Evolutionary conservation across 2,797 vertebrate genomes (phyloP).

Genomic region (Fratercula arctica): DNA sequence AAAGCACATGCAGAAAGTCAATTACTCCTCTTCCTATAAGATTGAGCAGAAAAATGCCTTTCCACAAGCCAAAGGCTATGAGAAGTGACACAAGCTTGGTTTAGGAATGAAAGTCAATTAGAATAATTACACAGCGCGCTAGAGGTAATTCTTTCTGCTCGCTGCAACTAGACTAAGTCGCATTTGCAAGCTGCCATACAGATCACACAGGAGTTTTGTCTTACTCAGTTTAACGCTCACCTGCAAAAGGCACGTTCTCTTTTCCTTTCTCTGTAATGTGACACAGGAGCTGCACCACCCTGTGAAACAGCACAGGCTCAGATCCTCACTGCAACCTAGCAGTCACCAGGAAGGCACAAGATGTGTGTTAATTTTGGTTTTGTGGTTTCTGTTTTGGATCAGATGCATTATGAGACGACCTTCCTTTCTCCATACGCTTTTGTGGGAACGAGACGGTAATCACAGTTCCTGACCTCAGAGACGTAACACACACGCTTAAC

Average conservation of each 20-base stretch:
- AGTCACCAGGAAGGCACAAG: not conserved
- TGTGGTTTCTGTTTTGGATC: not conserved
- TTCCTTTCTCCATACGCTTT: not conserved
- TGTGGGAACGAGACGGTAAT: not conserved
- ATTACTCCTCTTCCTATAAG: not conserved
- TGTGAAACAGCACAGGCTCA: not conserved
- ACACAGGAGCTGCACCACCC: not conserved
- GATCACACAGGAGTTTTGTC: not conserved
- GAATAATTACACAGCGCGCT: not conserved
- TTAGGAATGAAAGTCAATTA: not conserved
- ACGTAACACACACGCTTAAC: not conserved
- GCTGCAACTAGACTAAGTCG: not conserved
- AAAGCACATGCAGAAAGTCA: not conserved
- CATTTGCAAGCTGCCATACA: not conserved
- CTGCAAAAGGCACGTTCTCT: not conserved
- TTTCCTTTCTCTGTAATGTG: not conserved
- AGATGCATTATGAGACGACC: not conserved
- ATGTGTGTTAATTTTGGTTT: not conserved
- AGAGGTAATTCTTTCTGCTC: not conserved
- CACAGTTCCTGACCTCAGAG: not conserved
- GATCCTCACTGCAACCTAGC: too few relatives aligned
- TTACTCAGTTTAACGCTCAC: not conserved
- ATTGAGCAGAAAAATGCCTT: constrained; percentile 37
- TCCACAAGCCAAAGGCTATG: constrained; percentile 6
- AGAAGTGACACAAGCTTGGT: constrained; percentile 7